Evolutionary conservation across 1,140 invertebrate species (phyloP).

Genomic region (Brachystomella parvula): DNA sequence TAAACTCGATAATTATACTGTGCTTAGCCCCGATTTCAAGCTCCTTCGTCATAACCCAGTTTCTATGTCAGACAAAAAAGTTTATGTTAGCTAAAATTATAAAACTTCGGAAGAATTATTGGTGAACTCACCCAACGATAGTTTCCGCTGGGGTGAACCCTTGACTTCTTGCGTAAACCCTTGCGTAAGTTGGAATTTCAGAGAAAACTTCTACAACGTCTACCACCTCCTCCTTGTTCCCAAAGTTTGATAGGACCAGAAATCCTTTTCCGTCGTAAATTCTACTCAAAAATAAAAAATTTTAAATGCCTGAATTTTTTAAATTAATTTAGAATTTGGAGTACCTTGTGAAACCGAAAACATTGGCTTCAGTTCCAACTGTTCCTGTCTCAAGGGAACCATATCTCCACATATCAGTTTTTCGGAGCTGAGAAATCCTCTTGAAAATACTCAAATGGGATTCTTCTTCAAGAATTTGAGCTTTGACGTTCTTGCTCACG

Average conservation of each 20-base stretch:
- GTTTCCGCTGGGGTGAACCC: not conserved
- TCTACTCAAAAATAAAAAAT: not conserved
- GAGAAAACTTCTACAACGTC: not conserved
- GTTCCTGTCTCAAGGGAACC: constrained; percentile 11
- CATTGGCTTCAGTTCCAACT: constrained; percentile 1
- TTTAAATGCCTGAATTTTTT: not conserved
- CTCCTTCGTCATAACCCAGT: not conserved
- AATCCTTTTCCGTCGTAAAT: not conserved
- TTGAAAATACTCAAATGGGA: constrained; percentile 39
- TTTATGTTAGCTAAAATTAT: not conserved
- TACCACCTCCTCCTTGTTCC: not conserved
- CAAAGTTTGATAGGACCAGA: not conserved
- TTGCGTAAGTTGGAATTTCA: not conserved
- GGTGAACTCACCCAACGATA: not conserved
- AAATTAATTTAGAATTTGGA: not conserved
- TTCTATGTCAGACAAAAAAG: not conserved
- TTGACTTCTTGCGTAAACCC: not conserved
- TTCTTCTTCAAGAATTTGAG: constrained; percentile 41
- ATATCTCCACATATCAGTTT: constrained; percentile 15
- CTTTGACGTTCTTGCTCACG: constrained; percentile 46
- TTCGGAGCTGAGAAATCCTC: constrained; percentile 41
- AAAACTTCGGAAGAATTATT: not conserved
- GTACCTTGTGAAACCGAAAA: constrained; percentile 23
- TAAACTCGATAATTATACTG: not conserved
- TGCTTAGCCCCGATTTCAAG: not conserved